Percentiles rank a stretch among this genome's conserved stretches.
Evolutionary conservation across 2,797 vertebrate species (phyloP).

Genomic region (Pangasius mekongensis): DNA sequence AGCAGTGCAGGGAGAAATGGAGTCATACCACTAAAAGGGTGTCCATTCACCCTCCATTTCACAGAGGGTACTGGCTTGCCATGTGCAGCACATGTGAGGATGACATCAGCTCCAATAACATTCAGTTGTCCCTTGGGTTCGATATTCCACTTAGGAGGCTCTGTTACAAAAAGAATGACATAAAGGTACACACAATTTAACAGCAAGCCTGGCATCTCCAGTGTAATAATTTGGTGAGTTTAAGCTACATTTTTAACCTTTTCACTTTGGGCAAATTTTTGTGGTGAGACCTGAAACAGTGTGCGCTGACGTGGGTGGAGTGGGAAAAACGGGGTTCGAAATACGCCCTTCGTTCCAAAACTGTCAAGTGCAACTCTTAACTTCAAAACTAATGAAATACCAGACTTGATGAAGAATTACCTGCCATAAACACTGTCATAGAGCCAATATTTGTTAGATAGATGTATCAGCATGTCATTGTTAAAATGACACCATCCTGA

Average conservation of each 20-base stretch:
- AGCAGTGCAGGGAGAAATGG: neutral
- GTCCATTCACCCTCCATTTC: conserved; percentile 86
- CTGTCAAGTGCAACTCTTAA: neutral
- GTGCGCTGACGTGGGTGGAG: neutral
- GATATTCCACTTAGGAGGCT: conserved; percentile 86
- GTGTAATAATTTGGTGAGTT: neutral
- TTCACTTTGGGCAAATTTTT: neutral
- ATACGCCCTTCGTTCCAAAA: neutral
- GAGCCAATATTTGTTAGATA: neutral
- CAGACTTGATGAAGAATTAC: neutral
- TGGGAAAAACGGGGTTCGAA: neutral
- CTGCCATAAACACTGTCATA: neutral
- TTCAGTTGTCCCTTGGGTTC: conserved; percentile 83
- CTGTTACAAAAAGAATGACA: conserved; percentile 68
- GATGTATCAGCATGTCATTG: neutral
- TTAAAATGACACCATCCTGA: neutral
- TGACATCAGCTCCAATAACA: conserved; percentile 79
- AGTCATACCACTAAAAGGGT: conserved; percentile 79
- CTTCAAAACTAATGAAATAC: neutral
- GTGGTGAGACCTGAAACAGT: neutral
- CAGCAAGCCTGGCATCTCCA: neutral
- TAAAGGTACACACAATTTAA: neutral
- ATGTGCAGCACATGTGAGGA: conserved; percentile 82
- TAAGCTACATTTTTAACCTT: neutral
- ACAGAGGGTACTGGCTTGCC: conserved; percentile 83